These are phyloP conservation scores for Montipora foliosa DNA, from an alignment of 64 coral and sea anemone genomes.

Conservation along the genomic window DNA sequence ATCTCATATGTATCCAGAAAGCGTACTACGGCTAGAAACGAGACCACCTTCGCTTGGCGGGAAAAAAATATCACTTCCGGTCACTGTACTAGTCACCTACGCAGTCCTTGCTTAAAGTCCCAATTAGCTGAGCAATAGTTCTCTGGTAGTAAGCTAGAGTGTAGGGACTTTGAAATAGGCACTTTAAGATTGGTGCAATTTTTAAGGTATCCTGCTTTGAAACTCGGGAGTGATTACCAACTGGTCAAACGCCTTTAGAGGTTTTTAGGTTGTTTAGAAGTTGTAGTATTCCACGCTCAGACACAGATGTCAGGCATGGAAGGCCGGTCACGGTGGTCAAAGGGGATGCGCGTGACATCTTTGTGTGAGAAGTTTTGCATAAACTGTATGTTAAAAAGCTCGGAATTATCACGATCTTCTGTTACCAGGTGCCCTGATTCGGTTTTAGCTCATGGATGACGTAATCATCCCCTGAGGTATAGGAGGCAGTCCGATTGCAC, in stretches of 20 bases:
- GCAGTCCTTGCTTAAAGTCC: too few species aligned
- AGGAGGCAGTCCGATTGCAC: too few species aligned
- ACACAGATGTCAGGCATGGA: constrained; percentile 21
- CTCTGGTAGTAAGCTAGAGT: not conserved
- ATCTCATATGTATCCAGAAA: too few species aligned
- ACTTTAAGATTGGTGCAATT: constrained; percentile 46
- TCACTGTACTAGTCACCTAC: too few species aligned
- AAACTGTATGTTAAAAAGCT: too few species aligned
- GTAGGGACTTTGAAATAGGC: constrained; percentile 52
- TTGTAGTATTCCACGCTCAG: constrained; percentile 21
- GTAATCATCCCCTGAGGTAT: too few species aligned
- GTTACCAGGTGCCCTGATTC: not conserved
- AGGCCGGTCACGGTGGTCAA: constrained; percentile 1
- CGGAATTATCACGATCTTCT: not conserved
- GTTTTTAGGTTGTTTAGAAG: constrained; percentile 37
- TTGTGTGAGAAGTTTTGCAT: constrained; percentile 23
- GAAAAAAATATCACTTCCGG: too few species aligned
- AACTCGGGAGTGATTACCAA: constrained; percentile 28
- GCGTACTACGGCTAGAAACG: too few species aligned
- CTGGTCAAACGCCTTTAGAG: constrained; percentile 46
- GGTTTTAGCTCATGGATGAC: not conserved
- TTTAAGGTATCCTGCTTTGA: constrained; percentile 43
- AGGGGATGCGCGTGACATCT: not conserved
- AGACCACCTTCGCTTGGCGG: not conserved
- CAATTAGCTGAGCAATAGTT: constrained; percentile 32